Evolutionary conservation across 2,888 invertebrate species (phyloP), one percentile per base, ranked within the genome.

Genomic region (Entomobrya proxima): DNA sequence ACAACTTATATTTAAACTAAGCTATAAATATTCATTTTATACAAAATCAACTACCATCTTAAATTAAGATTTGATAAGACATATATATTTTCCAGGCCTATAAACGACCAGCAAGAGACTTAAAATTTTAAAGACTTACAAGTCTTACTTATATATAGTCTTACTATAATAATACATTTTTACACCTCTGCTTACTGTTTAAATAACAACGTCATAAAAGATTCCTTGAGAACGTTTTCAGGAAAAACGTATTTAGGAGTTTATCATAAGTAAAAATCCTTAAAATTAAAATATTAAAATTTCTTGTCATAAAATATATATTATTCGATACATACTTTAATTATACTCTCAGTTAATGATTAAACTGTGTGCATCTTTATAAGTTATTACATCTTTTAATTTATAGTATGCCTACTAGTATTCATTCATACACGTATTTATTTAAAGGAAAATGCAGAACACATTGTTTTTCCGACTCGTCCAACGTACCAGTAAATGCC

Each of bases 401-500:
- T 9, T 7, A 13, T 5, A 15, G 15, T 13, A 15, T 47, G n/a
- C 7, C 15, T 3, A 15, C n/a, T 47, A n/a, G 3, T 47, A 47
- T 47, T 47, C 2, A 4, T 35, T 3, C 35, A 35, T 61, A 61
- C 61, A 61, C 35, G n/a, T 61, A 61, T 15, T 61, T 52, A 18
- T n/a, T 35, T 21, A 35, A 35, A 61, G 1, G 61, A 61, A 58
- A 61, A 61, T 64, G 64, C 44, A 47, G 77, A 78, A 80, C 80
- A 58, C 47, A 80, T 50, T 35, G n/a, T 27, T 55, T 5, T 27
- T 69, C 44, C 44, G 44, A 24, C 40, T 69, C 61, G n/a, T 15
- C 21, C 61, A 32, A 61, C 15, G 61, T 69, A 69, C 69, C 69
- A 69, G 69, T 69, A 69, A 69, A 69, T 69, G 69, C 69, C 69